phyloP scores from a whole-genome alignment of 2,888 invertebrate genomes.

The Zaprionus obscuricornis region DNA sequence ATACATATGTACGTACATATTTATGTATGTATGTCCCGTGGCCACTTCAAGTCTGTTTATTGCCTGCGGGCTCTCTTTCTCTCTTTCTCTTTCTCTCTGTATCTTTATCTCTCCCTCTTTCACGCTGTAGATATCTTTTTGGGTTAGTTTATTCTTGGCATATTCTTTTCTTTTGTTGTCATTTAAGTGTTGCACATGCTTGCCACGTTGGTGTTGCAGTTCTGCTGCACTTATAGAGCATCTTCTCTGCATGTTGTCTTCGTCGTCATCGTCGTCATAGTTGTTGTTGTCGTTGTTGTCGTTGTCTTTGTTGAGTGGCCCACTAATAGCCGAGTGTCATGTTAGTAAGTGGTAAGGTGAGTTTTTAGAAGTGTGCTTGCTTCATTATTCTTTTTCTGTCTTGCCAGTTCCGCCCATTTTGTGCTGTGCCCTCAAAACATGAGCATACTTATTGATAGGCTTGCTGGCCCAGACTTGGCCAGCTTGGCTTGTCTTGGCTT shows the following conservation, averaged over 20 bases:
- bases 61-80: constrained; percentile 53
- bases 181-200: constrained; percentile 45
- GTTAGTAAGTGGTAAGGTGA: constrained; percentile 32
- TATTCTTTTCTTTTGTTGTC: constrained; percentile 60
- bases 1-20: no score
- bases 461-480: constrained; percentile 4
- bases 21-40: constrained; percentile 35
- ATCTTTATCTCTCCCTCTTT: constrained; percentile 1
- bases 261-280: no score
- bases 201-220: constrained; percentile 26
- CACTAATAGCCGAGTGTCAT: constrained; percentile 68
- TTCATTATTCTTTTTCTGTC: constrained; percentile 29
- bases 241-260: no score
- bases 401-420: constrained; percentile 46
- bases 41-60: constrained; percentile 69
- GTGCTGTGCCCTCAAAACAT: constrained; percentile 38
- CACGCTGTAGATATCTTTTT: constrained; percentile 44
- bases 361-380: constrained; percentile 13
- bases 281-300: no score
- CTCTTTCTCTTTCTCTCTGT: not conserved
- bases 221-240: constrained; percentile 70
- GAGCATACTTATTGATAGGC: constrained; percentile 43
- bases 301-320: no score
- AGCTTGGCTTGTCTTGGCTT: constrained; percentile 36
- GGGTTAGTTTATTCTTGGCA: constrained; percentile 74